Base-by-base conservation (phyloP, 1,140 invertebrate genomes). In the Caenorhabditis remanei region DNA sequence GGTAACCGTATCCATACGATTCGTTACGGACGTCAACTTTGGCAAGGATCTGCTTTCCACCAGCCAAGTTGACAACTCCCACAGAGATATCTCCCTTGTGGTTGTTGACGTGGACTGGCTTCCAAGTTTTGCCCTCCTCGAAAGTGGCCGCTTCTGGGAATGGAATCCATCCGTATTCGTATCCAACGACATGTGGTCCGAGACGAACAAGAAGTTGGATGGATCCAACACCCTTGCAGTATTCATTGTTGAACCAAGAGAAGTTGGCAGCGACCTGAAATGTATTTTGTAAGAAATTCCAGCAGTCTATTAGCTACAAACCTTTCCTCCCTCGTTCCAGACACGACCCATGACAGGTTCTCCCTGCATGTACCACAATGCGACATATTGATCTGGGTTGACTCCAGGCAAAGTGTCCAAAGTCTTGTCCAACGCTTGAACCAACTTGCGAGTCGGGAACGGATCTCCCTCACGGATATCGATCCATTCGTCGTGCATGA, bases 271-370 rank as follows among this genome's bases (percentile, higher is more conserved):
- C 87, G 5, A 90, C 67, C 87, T 90, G 50, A 16, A 53, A 53
- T 16, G 16, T 53, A 53, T 16, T 53, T 1, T 9, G n/a, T 13
- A 4, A 9, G 50, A 53, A 4, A 9, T 16, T 53, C 50, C 50
- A 53, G 50, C 50, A 13, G 9, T 53, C 50, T 53, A 4, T 4
- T 4, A 53, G 9, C 50, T 53, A 53, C 50, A 13, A 13, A 87
- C 55, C 90, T 90, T 91, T 50, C 90, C 90, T 21, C 85, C 85
- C 21, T 90, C 90, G 65, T 90, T 91, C 90, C 90, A 90, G 65
- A 91, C 75, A 9, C 90, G 85, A 24, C 90, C 90, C 90, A 91
- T 90, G 16, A 90, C 90, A 14, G 90, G 90, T 86, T 87, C 86
- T 19, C 90, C 90, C 46, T 84, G 71, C 83, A 88, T 88, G 84